Percentiles rank a stretch among this genome's conserved stretches.
phyloP scores from a whole-genome alignment of 2,888 invertebrate species.

The Pharmacophagus antenor region DNA sequence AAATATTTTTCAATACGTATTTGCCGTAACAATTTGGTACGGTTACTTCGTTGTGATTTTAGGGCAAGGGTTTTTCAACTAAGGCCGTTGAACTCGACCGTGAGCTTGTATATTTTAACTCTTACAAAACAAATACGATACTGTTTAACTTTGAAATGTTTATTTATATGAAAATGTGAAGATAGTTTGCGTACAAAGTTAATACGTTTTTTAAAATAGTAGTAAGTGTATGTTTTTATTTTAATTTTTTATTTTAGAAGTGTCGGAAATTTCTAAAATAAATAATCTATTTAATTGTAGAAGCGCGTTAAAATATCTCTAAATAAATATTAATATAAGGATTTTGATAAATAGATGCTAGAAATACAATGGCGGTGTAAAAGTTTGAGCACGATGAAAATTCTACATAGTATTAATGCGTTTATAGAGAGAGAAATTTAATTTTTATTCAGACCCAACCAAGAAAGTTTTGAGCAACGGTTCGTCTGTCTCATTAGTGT shows the following conservation, averaged over 20 bases:
- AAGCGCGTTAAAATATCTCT: no score
- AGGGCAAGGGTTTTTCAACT: slow-evolving; percentile 4
- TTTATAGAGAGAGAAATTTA: not conserved
- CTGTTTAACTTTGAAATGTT: slow-evolving; percentile 12
- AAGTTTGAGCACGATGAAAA: no score
- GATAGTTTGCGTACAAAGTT: not conserved
- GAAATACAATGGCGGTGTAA: no score
- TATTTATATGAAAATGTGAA: not conserved
- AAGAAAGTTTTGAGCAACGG: not conserved
- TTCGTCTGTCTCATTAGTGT: slow-evolving; percentile 22
- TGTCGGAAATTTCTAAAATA: no score
- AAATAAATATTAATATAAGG: no score
- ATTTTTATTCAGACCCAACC: not conserved
- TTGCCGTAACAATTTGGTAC: not conserved
- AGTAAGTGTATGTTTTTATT: no score
- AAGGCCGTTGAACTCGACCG: slow-evolving; percentile 14
- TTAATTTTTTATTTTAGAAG: no score
- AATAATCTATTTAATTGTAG: no score
- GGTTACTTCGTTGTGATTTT: slow-evolving; percentile 13
- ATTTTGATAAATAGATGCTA: no score
- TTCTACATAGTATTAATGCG: no score
- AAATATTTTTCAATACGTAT: not conserved
- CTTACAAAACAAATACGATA: slow-evolving; percentile 6
- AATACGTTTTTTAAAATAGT: not conserved
- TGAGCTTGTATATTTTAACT: slow-evolving; percentile 9